These are phyloP conservation scores for Cryptocephalus primarius DNA, from an alignment of 2,888 invertebrate species.

Conservation along the genomic window DNA sequence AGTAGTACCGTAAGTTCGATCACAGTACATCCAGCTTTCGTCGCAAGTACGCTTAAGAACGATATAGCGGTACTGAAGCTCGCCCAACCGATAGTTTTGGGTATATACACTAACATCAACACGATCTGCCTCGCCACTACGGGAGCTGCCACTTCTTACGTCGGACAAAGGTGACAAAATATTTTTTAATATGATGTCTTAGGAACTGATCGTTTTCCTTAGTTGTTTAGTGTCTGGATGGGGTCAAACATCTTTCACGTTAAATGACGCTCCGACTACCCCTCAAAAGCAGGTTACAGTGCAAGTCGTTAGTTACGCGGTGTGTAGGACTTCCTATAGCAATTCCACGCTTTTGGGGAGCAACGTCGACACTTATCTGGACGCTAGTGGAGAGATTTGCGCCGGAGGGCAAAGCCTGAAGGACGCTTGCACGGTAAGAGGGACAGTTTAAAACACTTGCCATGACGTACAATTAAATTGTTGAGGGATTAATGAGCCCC, in stretches of 20 bases:
- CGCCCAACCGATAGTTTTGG: slow-evolving; percentile 44
- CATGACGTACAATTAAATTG: too few species aligned
- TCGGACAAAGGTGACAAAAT: slow-evolving; percentile 17
- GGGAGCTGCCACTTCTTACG: slow-evolving; percentile 26
- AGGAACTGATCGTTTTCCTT: slow-evolving; percentile 3
- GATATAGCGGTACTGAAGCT: slow-evolving; percentile 72
- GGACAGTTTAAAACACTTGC: too few species aligned
- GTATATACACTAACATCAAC: slow-evolving; percentile 43
- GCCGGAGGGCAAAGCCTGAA: slow-evolving; percentile 28
- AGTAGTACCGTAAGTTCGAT: slow-evolving; percentile 20
- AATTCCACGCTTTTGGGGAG: slow-evolving; percentile 19
- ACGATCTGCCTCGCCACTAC: slow-evolving; percentile 49
- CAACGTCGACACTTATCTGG: slow-evolving; percentile 28
- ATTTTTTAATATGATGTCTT: too few species aligned
- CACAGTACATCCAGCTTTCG: slow-evolving; percentile 50
- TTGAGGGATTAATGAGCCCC: too few species aligned
- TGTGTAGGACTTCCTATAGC: slow-evolving; percentile 28
- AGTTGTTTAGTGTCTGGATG: slow-evolving; percentile 70
- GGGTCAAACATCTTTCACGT: slow-evolving; percentile 68
- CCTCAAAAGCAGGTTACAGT: slow-evolving; percentile 68
- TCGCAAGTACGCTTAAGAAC: slow-evolving; percentile 60
- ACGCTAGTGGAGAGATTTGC: slow-evolving; percentile 28
- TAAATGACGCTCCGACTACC: slow-evolving; percentile 34
- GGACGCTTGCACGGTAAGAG: slow-evolving; percentile 31
- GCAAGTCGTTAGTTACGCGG: slow-evolving; percentile 51